Conservation (phyloP, 2,888 invertebrate genomes). For the Cantharis lateralis region DNA sequence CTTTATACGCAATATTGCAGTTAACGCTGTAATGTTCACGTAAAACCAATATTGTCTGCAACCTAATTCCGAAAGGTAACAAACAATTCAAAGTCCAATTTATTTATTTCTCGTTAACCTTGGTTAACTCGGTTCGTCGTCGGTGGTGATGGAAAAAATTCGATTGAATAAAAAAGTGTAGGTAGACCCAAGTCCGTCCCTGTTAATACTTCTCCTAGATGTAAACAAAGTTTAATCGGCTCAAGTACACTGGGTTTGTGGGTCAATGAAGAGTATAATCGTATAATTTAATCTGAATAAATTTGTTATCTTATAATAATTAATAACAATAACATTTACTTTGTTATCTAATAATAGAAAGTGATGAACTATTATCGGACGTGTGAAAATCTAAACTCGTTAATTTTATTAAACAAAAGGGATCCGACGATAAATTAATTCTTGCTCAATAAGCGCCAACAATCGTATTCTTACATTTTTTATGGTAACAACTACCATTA, state of each 20-base stretch:
- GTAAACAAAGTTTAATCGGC: conserved; percentile 26
- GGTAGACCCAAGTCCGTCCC: background rate
- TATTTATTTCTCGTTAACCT: background rate
- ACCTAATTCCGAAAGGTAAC: background rate
- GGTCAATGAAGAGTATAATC: conserved; percentile 38
- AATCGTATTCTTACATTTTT: background rate
- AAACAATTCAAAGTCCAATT: background rate
- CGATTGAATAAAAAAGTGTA: background rate
- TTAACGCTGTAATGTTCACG: no score
- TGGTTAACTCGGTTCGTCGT: no score
- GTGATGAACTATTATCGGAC: conserved; percentile 1
- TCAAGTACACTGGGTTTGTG: conserved; percentile 44
- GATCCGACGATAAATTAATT: background rate
- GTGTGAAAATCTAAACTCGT: background rate
- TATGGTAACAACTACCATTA: background rate
- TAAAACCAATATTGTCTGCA: background rate
- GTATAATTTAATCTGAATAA: conserved; percentile 18
- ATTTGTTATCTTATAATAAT: conserved; percentile 22
- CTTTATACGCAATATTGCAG: no score
- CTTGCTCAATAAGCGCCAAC: background rate
- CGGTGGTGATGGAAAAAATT: background rate
- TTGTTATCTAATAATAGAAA: conserved; percentile 25
- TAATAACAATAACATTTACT: conserved; percentile 9
- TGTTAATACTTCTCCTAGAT: conserved; percentile 6
- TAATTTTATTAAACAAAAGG: background rate